Base-by-base conservation (phyloP, 1,140 invertebrate species). In the Camponotus pennsylvanicus region DNA sequence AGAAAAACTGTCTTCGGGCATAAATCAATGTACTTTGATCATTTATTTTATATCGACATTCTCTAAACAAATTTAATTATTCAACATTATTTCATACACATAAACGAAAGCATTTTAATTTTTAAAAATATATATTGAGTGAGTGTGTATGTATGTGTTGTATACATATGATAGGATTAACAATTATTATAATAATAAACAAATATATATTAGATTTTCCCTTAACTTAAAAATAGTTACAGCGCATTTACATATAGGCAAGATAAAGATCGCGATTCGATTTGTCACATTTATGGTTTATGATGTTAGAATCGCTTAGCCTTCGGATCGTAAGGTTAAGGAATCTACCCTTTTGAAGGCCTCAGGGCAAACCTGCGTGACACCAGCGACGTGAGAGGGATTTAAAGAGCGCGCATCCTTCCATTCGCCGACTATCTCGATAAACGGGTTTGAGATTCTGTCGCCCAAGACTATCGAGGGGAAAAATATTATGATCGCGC, bases 351-450 rank as follows among this genome's bases (percentile, higher is more conserved):
- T 15, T 45, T 73, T 13, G 40, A 49, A 18, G 8, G 45, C 55
- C 67, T n/a, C 40, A 27, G 42, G 27, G 40, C 67, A 34, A 42
- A 61, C 52, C 40, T 61, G 67, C 79, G 67, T 82, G 67, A 82
- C 67, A 40, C 79, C 67, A 63, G 45, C 52, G 67, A 73, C 88
- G 89, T 89, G 89, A 90, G 85, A 3, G 3, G 85, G 67, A 52
- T 90, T 75, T 75, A 59, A 86, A 89, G 45, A 70, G 63, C n/a
- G 18, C 40, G 37, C 18, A 55, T 45, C 67, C 42, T 70, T 21
- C 59, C 45, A 59, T 61, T 18, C 21, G 8, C 8, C 32, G 80
- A 34, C 55, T 52, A 13, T 52, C n/a, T 82, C 67, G 67, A 55
- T 82, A 82, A 82, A 82, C 79, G 79, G 79, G 73, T 82, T 82